phyloP scores from a whole-genome alignment of 2,888 invertebrate species.

The Flabesymbios commensalis region DNA sequence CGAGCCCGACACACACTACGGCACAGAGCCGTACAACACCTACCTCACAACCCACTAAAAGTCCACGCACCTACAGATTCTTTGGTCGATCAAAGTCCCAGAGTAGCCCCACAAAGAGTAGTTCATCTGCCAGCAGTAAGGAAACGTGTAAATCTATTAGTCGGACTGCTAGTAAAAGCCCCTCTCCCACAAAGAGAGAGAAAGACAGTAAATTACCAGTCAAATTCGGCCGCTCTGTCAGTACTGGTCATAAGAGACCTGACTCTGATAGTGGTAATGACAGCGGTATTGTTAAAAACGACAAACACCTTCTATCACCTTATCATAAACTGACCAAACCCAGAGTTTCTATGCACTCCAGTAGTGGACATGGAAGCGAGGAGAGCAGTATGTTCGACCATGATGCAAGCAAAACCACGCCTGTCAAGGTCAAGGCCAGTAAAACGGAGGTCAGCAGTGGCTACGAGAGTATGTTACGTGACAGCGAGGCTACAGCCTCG shows the following conservation, averaged over 20 bases:
- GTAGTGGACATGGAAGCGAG: slow-evolving; percentile 62
- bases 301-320: slow-evolving; percentile 54
- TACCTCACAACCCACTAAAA: not conserved
- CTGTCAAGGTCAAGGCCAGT: not conserved
- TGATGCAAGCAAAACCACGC: slow-evolving; percentile 34
- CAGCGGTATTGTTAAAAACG: slow-evolving; percentile 50
- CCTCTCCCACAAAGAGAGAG: slow-evolving; percentile 42
- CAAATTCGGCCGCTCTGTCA: slow-evolving; percentile 1
- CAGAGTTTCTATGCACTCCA: slow-evolving; percentile 56
- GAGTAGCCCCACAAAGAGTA: not conserved
- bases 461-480: slow-evolving; percentile 86
- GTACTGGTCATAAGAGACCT: slow-evolving; percentile 6
- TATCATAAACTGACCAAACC: slow-evolving; percentile 61
- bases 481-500: slow-evolving; percentile 81
- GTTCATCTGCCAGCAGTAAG: not conserved
- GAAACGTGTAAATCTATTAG: not conserved
- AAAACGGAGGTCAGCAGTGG: slow-evolving; percentile 64
- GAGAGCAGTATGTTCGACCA: slow-evolving; percentile 33
- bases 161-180: slow-evolving; percentile 19
- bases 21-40: not conserved
- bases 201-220: slow-evolving; percentile 39
- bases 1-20: not conserved
- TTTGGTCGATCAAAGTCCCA: not conserved
- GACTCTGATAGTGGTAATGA: slow-evolving; percentile 59
- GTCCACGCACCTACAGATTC: not conserved